phyloP scores from a whole-genome alignment of 2,113 vertebrate species.

The Equus quagga region DNA sequence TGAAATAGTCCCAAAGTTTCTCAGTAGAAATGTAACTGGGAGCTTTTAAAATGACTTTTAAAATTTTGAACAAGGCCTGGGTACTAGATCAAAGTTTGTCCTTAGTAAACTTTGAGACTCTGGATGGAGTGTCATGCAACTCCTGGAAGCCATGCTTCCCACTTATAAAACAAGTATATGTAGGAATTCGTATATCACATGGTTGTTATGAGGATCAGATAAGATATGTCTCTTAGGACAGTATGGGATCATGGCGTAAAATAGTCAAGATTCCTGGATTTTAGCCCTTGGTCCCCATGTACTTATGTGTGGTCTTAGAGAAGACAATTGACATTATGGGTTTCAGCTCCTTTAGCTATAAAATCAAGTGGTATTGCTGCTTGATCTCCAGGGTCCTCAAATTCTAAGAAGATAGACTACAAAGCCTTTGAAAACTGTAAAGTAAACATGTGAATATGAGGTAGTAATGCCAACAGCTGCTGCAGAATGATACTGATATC shows the following conservation, averaged over 20 bases:
- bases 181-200: not conserved
- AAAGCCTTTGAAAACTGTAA: not conserved
- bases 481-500: not conserved
- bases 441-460: not conserved
- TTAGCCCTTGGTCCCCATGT: not conserved
- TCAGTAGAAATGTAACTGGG: not conserved
- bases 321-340: not conserved
- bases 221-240: not conserved
- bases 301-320: not conserved
- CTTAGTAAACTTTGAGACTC: not conserved
- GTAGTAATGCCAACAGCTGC: not conserved
- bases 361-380: not conserved
- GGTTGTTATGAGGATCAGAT: not conserved
- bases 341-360: slow-evolving; percentile 17
- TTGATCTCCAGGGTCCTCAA: not conserved
- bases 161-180: slow-evolving; percentile 12
- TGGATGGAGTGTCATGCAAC: not conserved
- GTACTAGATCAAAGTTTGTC: slow-evolving; percentile 32
- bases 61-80: not conserved
- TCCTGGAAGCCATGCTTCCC: not conserved
- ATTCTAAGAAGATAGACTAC: not conserved
- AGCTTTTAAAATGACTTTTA: not conserved
- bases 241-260: not conserved
- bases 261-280: not conserved
- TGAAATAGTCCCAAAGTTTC: not conserved